Percentiles rank a stretch among this genome's conserved stretches.
Conservation (phyloP, 1,140 invertebrate species). For the Tetramorium parvispinum region DNA sequence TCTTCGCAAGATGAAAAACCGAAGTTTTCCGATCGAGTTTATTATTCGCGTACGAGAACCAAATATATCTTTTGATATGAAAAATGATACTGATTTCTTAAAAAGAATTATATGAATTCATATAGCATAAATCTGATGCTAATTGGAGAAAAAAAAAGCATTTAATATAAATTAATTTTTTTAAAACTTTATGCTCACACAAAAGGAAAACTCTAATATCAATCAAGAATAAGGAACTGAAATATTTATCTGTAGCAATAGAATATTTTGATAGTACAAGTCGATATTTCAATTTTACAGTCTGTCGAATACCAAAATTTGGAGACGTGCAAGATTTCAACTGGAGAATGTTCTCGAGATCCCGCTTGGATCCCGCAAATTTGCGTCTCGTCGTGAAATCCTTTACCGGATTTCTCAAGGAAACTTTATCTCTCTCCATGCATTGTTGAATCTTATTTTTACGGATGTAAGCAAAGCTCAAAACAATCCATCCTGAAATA, state of each 20-base stretch:
- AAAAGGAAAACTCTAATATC: not conserved
- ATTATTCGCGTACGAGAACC: not conserved
- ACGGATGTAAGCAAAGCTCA: constrained; percentile 26
- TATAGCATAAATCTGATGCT: not conserved
- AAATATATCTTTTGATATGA: not conserved
- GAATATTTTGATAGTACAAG: constrained; percentile 42
- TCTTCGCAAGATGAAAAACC: not conserved
- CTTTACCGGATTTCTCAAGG: constrained; percentile 33
- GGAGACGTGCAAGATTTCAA: constrained; percentile 19
- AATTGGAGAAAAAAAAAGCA: not conserved
- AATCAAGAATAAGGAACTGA: not conserved
- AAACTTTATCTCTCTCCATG: constrained; percentile 34
- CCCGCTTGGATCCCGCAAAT: constrained; percentile 40
- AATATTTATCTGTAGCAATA: constrained; percentile 3
- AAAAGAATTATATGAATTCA: not conserved
- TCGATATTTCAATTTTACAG: constrained; percentile 58
- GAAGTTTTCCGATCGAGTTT: not conserved
- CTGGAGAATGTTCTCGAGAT: constrained; percentile 43
- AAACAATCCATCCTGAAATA: constrained; percentile 22
- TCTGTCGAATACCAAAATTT: constrained; percentile 49
- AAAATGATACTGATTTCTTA: not conserved
- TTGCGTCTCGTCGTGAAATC: constrained; percentile 41
- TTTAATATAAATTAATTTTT: not conserved
- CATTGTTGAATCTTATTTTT: constrained; percentile 33
- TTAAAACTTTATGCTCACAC: not conserved